These are phyloP conservation scores for Mus spicilegus DNA, from an alignment of 2,113 vertebrate species.

Conservation along the genomic window DNA sequence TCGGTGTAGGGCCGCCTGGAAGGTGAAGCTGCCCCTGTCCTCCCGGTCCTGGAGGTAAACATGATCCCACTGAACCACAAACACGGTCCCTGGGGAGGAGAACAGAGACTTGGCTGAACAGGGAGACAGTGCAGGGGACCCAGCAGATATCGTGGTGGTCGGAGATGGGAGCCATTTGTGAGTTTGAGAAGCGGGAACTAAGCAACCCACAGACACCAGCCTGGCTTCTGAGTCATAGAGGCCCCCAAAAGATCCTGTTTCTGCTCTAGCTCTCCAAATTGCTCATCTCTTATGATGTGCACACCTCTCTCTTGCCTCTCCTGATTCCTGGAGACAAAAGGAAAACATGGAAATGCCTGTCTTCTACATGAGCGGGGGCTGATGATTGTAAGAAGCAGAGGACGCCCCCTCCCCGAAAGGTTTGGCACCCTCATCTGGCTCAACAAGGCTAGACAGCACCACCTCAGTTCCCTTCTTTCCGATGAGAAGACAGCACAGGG, in stretches of 20 bases:
- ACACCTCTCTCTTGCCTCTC: background rate
- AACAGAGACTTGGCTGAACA: conserved; percentile 7
- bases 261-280: fast-evolving
- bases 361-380: background rate
- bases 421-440: background rate
- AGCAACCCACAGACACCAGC: background rate
- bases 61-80: conserved; percentile 96
- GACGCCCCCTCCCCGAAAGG: background rate
- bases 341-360: background rate
- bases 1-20: conserved; percentile 92
- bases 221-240: background rate
- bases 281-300: background rate
- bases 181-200: background rate
- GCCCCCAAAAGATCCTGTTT: background rate
- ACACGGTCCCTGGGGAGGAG: conserved; percentile 89
- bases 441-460: background rate
- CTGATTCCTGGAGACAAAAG: background rate
- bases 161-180: background rate
- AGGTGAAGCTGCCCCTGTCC: conserved; percentile 93
- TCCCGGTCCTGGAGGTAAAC: conserved; percentile 93
- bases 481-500: background rate
- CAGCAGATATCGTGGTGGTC: fast-evolving
- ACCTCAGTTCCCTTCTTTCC: background rate
- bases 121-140: background rate
- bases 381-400: background rate